These are phyloP conservation scores for Pyrocephalus nanus DNA, from an alignment of 2,797 vertebrate species.

Conservation along the genomic window DNA sequence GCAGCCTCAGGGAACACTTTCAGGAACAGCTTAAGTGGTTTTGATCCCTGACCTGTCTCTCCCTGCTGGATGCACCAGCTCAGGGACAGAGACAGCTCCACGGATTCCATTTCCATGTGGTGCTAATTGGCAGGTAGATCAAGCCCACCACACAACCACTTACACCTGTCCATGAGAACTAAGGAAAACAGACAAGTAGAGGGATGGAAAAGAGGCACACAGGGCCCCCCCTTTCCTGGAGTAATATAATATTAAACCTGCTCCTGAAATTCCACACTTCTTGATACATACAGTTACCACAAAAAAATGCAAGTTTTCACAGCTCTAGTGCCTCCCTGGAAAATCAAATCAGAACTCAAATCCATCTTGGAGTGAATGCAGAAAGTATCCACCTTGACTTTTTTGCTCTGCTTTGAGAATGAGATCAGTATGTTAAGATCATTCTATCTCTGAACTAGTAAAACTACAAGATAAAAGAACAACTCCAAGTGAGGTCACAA, in stretches of 20 bases:
- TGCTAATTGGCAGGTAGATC: neutral
- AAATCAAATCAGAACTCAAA: neutral
- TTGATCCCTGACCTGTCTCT: neutral
- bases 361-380: neutral
- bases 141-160: neutral
- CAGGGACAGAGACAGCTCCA: neutral
- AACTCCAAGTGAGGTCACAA: neutral
- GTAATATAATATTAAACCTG: neutral
- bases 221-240: neutral
- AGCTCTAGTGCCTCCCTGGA: neutral
- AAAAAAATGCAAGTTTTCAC: neutral
- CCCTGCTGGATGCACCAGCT: neutral
- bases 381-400: neutral
- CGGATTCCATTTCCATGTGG: fast-evolving
- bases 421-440: neutral
- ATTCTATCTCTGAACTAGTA: neutral
- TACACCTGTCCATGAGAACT: fast-evolving
- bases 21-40: neutral
- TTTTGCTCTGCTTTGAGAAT: neutral
- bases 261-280: neutral
- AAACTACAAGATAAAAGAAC: neutral
- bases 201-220: neutral
- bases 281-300: fast-evolving
- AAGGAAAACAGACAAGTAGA: neutral
- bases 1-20: neutral